A percentile compares a stretch with the other conserved stretches of the same genome.
phyloP scores from a whole-genome alignment of 2,888 invertebrate species.

The Harpalus rufipes region DNA sequence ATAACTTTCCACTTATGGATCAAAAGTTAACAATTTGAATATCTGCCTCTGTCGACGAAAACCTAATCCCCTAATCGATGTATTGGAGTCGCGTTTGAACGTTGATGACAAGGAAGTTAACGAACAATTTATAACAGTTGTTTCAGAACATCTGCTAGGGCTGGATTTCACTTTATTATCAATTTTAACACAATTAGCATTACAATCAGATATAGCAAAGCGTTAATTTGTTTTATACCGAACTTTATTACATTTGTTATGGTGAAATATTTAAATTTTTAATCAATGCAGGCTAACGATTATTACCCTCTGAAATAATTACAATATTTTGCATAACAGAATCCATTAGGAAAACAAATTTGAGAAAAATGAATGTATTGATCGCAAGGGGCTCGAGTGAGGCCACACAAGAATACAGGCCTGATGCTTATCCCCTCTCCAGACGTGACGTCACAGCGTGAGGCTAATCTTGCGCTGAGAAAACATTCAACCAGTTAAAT shows the following conservation, averaged over 20 bases:
- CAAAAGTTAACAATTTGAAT: conserved; percentile 2
- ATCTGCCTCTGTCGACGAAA: background rate
- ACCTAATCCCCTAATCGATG: background rate
- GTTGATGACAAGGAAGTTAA: background rate
- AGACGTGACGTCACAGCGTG: too few species aligned
- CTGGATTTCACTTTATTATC: background rate
- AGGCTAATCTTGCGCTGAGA: too few species aligned
- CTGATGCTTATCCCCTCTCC: too few species aligned
- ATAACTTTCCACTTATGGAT: background rate
- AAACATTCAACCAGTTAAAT: too few species aligned
- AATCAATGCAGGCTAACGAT: background rate
- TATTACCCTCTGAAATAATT: background rate
- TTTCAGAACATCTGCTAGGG: background rate
- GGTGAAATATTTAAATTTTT: background rate
- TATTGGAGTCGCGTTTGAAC: background rate
- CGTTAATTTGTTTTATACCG: background rate
- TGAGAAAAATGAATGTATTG: too few species aligned
- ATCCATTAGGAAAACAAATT: too few species aligned
- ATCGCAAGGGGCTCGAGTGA: too few species aligned
- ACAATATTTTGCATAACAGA: background rate
- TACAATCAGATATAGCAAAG: background rate
- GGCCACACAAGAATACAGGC: too few species aligned
- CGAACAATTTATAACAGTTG: background rate
- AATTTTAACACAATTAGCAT: background rate
- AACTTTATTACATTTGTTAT: background rate